These are phyloP conservation scores for Dendropsophus ebraccatus DNA, from an alignment of 2,113 vertebrate genomes.

Conservation along the genomic window DNA sequence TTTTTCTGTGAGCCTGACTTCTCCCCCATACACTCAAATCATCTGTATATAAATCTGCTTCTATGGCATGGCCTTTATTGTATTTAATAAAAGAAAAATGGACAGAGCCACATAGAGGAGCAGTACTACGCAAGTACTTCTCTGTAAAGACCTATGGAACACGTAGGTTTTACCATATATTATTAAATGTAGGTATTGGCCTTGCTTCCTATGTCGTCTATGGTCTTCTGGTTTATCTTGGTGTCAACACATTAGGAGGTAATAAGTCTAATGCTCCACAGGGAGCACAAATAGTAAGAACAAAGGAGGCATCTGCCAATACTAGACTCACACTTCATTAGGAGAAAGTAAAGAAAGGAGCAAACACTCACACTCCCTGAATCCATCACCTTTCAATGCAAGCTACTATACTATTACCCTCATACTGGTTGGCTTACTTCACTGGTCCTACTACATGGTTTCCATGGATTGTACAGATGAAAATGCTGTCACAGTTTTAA, in stretches of 20 bases:
- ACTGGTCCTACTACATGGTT: too few relatives aligned
- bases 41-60: too few relatives aligned
- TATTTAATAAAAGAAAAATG: too few relatives aligned
- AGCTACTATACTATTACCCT: background rate
- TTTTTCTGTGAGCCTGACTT: too few relatives aligned
- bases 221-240: background rate
- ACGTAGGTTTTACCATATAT: background rate
- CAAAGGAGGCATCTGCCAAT: constrained; percentile 16
- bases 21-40: too few relatives aligned
- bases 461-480: too few relatives aligned
- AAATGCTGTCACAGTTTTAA: too few relatives aligned
- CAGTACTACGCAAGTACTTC: too few relatives aligned
- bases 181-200: background rate
- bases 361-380: background rate
- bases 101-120: too few relatives aligned
- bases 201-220: background rate
- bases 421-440: too few relatives aligned
- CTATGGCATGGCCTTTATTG: too few relatives aligned
- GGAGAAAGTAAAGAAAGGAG: background rate
- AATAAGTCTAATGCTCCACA: background rate
- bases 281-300: constrained; percentile 2
- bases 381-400: background rate
- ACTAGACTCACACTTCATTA: constrained; percentile 32
- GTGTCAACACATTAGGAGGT: background rate
- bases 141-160: background rate